These are phyloP conservation scores for Aldrovandia affinis DNA, from an alignment of 2,797 vertebrate species.

Conservation along the genomic window DNA sequence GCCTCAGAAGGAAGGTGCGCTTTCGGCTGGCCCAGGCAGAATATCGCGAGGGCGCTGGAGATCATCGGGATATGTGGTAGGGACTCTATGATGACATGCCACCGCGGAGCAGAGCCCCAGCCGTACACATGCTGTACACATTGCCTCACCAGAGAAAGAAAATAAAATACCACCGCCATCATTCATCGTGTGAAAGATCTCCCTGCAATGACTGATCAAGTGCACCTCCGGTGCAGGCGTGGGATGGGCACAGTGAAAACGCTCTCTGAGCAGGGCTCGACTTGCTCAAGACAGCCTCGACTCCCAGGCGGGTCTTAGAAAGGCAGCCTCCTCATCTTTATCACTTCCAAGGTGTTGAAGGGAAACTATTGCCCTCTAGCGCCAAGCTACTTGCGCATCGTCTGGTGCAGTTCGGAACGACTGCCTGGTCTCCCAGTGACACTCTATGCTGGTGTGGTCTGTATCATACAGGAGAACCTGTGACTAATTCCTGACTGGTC, in stretches of 20 bases:
- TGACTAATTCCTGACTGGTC: no score
- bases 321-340: slow-evolving; percentile 43
- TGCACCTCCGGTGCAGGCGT: not conserved
- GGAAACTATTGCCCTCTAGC: slow-evolving; percentile 36
- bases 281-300: slow-evolving; percentile 38
- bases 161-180: not conserved
- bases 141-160: not conserved
- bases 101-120: slow-evolving; percentile 50
- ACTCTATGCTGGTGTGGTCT: not conserved
- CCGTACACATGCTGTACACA: slow-evolving; percentile 27
- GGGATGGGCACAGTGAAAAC: not conserved
- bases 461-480: not conserved
- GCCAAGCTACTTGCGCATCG: no score
- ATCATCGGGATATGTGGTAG: not conserved
- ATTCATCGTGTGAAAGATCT: not conserved
- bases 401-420: not conserved
- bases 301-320: slow-evolving; percentile 21
- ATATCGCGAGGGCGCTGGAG: not conserved
- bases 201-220: not conserved
- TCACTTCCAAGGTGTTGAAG: slow-evolving; percentile 36
- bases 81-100: slow-evolving; percentile 41
- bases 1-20: slow-evolving; percentile 11
- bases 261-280: slow-evolving; percentile 13
- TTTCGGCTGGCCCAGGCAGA: slow-evolving; percentile 2
- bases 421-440: not conserved